These are phyloP conservation scores for Perizoma flavofasciatum DNA, from an alignment of 2,888 invertebrate species.

Conservation along the genomic window DNA sequence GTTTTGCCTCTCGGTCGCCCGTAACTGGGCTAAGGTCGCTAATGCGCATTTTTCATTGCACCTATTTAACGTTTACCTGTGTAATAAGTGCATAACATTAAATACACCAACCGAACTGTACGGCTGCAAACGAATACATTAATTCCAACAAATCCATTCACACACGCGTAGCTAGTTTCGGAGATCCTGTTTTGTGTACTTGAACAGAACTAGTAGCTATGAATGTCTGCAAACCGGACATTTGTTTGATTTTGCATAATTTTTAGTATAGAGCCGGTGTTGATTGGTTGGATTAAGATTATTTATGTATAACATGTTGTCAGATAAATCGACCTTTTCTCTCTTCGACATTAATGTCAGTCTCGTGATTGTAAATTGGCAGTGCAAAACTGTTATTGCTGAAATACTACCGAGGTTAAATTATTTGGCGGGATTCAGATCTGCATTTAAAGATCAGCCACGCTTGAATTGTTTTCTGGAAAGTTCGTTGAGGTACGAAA, in stretches of 20 bases:
- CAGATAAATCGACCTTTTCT: slow-evolving; percentile 6
- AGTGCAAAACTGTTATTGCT: slow-evolving; percentile 18
- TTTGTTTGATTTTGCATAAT: slow-evolving; percentile 33
- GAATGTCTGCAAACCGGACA: slow-evolving; percentile 29
- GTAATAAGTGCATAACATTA: slow-evolving; percentile 40
- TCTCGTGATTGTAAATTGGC: slow-evolving; percentile 31
- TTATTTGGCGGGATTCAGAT: slow-evolving; percentile 34
- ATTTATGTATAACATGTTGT: background rate
- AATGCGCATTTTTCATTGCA: slow-evolving; percentile 66
- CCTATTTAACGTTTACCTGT: slow-evolving; percentile 29
- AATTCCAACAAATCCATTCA: slow-evolving; percentile 38
- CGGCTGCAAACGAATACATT: slow-evolving; percentile 16
- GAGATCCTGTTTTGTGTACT: slow-evolving; percentile 42
- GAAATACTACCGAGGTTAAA: slow-evolving; percentile 35
- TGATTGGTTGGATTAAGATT: slow-evolving; percentile 13
- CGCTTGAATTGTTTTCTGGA: slow-evolving; percentile 29
- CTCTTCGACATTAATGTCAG: slow-evolving; percentile 16
- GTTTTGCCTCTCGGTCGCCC: slow-evolving; percentile 46
- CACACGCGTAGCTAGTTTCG: slow-evolving; percentile 41
- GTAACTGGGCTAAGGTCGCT: slow-evolving; percentile 75
- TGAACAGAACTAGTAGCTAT: slow-evolving; percentile 29
- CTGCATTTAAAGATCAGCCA: slow-evolving; percentile 29
- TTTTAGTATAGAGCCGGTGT: slow-evolving; percentile 24
- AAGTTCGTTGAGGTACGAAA: slow-evolving; percentile 17
- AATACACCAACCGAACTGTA: slow-evolving; percentile 12